Base-by-base conservation (phyloP, 2,888 invertebrate genomes). In the Phasia obesa region DNA sequence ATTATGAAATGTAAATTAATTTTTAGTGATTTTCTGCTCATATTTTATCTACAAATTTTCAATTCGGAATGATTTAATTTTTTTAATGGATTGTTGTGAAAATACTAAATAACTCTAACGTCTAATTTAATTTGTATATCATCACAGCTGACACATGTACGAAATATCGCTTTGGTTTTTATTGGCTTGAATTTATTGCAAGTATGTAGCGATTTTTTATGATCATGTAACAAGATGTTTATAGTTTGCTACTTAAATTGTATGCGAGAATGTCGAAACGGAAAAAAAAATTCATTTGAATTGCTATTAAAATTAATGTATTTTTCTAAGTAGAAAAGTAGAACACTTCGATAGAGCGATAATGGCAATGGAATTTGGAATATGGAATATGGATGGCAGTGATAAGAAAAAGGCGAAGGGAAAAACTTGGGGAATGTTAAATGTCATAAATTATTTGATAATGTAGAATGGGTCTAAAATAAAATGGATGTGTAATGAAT, bases 191-290 rank as follows among this genome's bases (percentile, higher is more conserved):
- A 67, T 76, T 76, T 67, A 67, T 31, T 31, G 31, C 31, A 31
- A 31, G 60, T 60, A 21, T 59, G 59, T 65, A 38, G 76, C 51
- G 27, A 53, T 60, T 71, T 80, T 81, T 81, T 64, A 62, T 57
- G 67, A 62, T 44, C 53, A 21, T 71, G 64, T 60, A 59, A 71
- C 53, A 51, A 60, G 51, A 13, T 71, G 49, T 60, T 71, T 70
- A 42, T 75, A 47, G 11, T 70, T 13, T 9, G 15, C 11, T 21
- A 21, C 23, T 70, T 21, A 44, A 75, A 55, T 62, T 38, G 9
- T 44, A 11, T 23, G 23, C 23, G 38, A 19, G 17, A 27, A 69
- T 80, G 65, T 77, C 71, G 81, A 71, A 76, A 77, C 69, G 35
- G 49, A 15, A 21, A 42, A 11, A 42, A 11, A 31, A 31, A 42